Evolutionary conservation across 2,113 vertebrate genomes (phyloP), one percentile per base, ranked within the genome.

Genomic region (Aviceda subcristata): DNA sequence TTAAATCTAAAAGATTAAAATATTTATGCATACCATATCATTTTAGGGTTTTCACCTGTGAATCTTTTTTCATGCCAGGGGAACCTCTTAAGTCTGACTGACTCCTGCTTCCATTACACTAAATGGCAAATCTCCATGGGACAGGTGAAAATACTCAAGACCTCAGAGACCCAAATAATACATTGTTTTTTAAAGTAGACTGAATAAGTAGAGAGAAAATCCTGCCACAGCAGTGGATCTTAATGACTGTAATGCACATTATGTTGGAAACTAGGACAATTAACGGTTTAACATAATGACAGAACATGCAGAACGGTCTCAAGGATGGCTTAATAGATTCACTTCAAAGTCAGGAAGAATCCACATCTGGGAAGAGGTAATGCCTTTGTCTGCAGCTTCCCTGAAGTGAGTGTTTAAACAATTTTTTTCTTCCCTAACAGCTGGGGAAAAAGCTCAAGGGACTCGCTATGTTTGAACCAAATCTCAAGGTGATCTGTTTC

Each of bases 261-360:
- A 63, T 57, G 38, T 77, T 91, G 48, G 84, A 95, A 97, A 95
- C 74, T 88, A 93, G 92, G 96, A 92, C 86, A 95, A 94, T 96
- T 97, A 96, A 56, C 10, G 5, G 89, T 93, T 97, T 96, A 95
- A 85, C 89, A 39, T 93, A 85, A 92, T 66, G 90, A 83, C 30
- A 79, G 74, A 95, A 95, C 53, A 57, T 15, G 24, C 43, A 68
- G 63, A 88, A 84, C 0, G 0, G 22, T 94, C 85, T 92, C 66
- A 86, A 82, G 85, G 85, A 86, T 95, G 76, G 62, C 90, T 98
- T 74, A 90, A 69, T 71, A 91, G 92, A 92, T 95, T 94, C 77
- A 92, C 88, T 96, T 97, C 95, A 96, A 97, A 97, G 96, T 78
- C 84, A 94, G 78, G 67, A 80, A 95, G 94, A 96, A 97, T 95